Evolutionary conservation across 2,888 invertebrate species (phyloP).

Genomic region (Cantharis lateralis): DNA sequence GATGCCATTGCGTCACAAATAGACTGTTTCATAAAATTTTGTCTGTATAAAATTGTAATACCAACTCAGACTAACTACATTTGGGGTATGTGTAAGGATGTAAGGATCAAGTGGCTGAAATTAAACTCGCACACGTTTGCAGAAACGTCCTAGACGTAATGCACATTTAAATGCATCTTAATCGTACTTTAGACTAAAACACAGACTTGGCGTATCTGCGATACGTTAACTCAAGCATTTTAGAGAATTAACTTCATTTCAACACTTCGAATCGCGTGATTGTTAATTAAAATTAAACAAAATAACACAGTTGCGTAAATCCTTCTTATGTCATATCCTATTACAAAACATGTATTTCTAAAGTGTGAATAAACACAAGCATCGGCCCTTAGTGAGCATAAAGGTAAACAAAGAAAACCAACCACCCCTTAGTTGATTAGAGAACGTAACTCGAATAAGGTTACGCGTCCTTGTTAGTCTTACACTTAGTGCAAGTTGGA

Average conservation of each 20-base stretch:
- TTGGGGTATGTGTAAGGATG: background rate
- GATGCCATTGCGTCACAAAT: no score
- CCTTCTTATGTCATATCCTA: background rate
- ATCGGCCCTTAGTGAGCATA: constrained; percentile 10
- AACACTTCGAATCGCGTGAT: background rate
- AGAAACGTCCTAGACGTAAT: background rate
- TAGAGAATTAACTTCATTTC: background rate
- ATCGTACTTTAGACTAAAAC: background rate
- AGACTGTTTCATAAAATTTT: no score
- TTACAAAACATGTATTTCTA: constrained; percentile 1
- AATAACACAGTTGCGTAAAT: background rate
- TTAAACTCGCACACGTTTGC: background rate
- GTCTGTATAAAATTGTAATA: no score
- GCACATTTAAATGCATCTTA: background rate
- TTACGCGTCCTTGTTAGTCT: constrained; percentile 19
- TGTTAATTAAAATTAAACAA: background rate
- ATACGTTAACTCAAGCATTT: background rate
- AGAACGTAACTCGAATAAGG: constrained; percentile 23
- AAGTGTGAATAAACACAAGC: constrained; percentile 4
- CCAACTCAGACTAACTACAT: background rate
- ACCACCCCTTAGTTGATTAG: constrained; percentile 21
- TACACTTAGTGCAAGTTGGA: constrained; percentile 24
- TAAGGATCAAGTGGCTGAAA: background rate
- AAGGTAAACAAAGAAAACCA: constrained; percentile 20
- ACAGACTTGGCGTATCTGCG: background rate